Conservation (phyloP, 2,113 vertebrate genomes). For the Halcyon malimbica region DNA sequence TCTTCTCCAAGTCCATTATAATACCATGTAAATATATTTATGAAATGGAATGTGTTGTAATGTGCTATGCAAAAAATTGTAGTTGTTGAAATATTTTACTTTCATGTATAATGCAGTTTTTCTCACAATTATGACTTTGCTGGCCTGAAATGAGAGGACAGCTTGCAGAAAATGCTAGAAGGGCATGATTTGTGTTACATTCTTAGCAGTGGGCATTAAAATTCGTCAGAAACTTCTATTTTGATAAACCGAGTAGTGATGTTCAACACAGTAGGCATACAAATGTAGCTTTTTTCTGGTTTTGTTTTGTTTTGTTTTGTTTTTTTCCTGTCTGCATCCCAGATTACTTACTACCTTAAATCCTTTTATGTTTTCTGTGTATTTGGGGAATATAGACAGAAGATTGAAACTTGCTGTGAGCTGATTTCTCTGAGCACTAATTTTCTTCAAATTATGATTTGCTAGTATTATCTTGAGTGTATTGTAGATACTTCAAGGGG, state of each 20-base stretch:
- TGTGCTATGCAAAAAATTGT: slow-evolving; percentile 40
- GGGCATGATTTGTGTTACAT: slow-evolving; percentile 7
- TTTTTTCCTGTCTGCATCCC: background rate
- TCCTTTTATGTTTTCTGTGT: background rate
- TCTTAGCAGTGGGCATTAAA: slow-evolving; percentile 21
- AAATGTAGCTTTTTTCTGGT: slow-evolving; percentile 1
- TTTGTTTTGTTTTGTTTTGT: background rate
- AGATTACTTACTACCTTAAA: slow-evolving; percentile 2
- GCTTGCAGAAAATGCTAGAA: slow-evolving; percentile 49
- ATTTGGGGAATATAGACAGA: slow-evolving; percentile 16
- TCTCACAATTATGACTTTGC: slow-evolving; percentile 33
- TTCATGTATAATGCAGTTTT: background rate
- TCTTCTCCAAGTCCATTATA: slow-evolving; percentile 27
- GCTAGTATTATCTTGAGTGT: background rate
- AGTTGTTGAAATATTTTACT: slow-evolving; percentile 55
- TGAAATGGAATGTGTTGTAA: slow-evolving; percentile 30
- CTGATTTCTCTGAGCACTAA: background rate
- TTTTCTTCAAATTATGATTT: slow-evolving; percentile 3
- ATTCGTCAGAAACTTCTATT: slow-evolving; percentile 14
- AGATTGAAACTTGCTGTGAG: background rate
- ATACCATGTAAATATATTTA: slow-evolving; percentile 42
- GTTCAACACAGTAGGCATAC: slow-evolving; percentile 11
- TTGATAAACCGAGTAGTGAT: background rate
- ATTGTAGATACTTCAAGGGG: background rate
- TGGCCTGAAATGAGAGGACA: slow-evolving; percentile 33